phyloP scores from a whole-genome alignment of 2,888 invertebrate genomes.

The Agrilus mali region DNA sequence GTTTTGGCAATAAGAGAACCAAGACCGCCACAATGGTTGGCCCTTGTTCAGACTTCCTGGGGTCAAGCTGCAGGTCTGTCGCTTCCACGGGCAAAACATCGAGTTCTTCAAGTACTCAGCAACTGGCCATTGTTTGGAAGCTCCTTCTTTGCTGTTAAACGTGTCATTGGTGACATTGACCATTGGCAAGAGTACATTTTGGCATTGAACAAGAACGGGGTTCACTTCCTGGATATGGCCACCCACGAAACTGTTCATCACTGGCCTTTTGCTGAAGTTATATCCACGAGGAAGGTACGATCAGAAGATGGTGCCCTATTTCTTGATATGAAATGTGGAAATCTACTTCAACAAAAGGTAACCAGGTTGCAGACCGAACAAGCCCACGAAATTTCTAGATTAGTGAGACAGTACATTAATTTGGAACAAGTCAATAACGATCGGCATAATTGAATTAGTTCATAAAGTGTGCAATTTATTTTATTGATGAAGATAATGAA shows the following conservation, averaged over 20 bases:
- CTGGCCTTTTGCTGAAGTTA: conserved; percentile 90
- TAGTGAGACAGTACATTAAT: conserved; percentile 94
- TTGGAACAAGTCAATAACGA: conserved; percentile 53
- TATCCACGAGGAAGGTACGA: conserved; percentile 85
- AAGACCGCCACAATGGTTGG: conserved; percentile 81
- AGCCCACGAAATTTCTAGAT: conserved; percentile 91
- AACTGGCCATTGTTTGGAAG: conserved; percentile 96
- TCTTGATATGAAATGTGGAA: conserved; percentile 95
- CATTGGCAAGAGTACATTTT: conserved; percentile 81
- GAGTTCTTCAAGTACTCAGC: conserved; percentile 71
- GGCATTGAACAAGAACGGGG: conserved; percentile 86
- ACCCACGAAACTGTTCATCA: conserved; percentile 88
- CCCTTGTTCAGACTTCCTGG: conserved; percentile 80
- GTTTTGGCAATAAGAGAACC: conserved; percentile 76
- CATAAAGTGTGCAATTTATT: background rate
- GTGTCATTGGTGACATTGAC: conserved; percentile 56
- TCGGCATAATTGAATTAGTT: conserved; percentile 5
- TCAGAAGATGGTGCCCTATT: conserved; percentile 85
- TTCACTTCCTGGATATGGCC: conserved; percentile 83
- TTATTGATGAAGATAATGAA: too few relatives aligned
- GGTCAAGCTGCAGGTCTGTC: conserved; percentile 62
- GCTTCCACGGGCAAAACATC: conserved; percentile 72
- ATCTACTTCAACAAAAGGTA: conserved; percentile 89
- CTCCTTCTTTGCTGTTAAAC: conserved; percentile 92
- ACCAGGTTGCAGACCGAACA: conserved; percentile 94